Evolutionary conservation across 2,113 vertebrate genomes (phyloP).

Genomic region (Rhombomys opimus): DNA sequence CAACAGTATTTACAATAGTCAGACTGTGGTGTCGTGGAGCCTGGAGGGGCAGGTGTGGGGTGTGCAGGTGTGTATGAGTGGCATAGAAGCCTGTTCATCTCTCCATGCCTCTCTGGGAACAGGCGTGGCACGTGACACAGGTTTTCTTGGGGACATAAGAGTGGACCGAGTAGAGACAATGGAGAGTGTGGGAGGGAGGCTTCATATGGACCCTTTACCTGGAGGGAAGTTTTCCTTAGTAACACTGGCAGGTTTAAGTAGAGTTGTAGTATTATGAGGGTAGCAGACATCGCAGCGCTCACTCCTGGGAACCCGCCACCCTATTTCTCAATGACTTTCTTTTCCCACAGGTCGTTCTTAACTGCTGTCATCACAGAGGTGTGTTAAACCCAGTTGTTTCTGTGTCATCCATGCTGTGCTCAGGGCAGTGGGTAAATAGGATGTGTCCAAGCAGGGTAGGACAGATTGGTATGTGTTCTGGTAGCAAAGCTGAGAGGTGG

Average conservation of each 20-base stretch:
- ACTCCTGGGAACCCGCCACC: background rate
- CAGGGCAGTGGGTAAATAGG: constrained; percentile 7
- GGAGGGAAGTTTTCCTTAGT: constrained; percentile 76
- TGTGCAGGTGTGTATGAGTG: constrained; percentile 53
- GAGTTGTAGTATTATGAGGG: constrained; percentile 77
- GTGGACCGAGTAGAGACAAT: background rate
- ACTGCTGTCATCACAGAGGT: background rate
- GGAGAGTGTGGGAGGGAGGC: constrained; percentile 42
- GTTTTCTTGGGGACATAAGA: background rate
- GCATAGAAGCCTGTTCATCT: constrained; percentile 36
- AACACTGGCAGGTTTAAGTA: constrained; percentile 79
- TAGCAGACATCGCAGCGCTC: constrained; percentile 73
- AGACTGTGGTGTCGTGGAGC: constrained; percentile 87
- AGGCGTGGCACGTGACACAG: background rate
- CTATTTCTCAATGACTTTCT: background rate
- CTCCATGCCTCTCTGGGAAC: background rate
- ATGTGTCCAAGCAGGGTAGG: background rate
- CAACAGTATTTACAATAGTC: constrained; percentile 89
- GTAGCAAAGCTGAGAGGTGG: background rate
- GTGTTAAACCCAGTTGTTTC: background rate
- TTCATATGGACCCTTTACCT: constrained; percentile 70
- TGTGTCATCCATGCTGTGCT: background rate
- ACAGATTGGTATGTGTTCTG: accelerated
- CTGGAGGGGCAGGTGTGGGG: constrained; percentile 80
- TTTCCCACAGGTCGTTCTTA: background rate